Conservation (phyloP, 1,140 invertebrate species). For the Acarapis woodi region DNA sequence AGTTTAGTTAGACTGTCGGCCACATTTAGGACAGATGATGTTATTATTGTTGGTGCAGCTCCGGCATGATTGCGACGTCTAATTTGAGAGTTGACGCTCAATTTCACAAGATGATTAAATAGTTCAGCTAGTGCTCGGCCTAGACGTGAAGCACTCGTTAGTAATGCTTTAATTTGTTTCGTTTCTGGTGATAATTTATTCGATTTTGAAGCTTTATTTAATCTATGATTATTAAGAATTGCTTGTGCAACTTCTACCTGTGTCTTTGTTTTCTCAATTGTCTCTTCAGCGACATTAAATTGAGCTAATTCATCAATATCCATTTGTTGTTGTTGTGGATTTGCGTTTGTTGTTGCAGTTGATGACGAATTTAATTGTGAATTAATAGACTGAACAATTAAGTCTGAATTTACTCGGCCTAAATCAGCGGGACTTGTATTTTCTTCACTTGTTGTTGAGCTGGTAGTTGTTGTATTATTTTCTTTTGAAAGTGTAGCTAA, state of each 20-base stretch:
- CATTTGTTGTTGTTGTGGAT: not conserved
- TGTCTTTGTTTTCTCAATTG: not conserved
- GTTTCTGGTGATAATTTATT: conserved; percentile 27
- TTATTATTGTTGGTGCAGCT: no score
- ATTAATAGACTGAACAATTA: conserved; percentile 1
- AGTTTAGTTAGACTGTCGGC: conserved; percentile 40
- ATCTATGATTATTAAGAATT: not conserved
- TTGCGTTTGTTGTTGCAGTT: conserved; percentile 2
- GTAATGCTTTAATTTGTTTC: conserved; percentile 46
- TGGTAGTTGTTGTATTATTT: conserved; percentile 12
- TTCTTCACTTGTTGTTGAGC: not conserved
- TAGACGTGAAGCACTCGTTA: conserved; percentile 45
- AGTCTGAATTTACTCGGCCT: conserved; percentile 8
- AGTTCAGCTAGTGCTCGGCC: conserved; percentile 51
- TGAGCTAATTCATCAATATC: no score
- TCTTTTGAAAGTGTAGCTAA: conserved; percentile 20
- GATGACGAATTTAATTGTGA: conserved; percentile 8
- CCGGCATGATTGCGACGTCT: conserved; percentile 39
- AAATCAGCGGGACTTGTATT: conserved; percentile 19
- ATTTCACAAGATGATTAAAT: conserved; percentile 49
- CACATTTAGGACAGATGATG: conserved; percentile 30
- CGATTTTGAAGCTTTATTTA: conserved; percentile 11
- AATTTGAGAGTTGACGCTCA: conserved; percentile 52
- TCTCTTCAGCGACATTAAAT: no score
- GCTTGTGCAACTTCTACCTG: not conserved